These are phyloP conservation scores for Trematocara stigmaticum DNA, from an alignment of 2,113 vertebrate genomes.

Conservation along the genomic window DNA sequence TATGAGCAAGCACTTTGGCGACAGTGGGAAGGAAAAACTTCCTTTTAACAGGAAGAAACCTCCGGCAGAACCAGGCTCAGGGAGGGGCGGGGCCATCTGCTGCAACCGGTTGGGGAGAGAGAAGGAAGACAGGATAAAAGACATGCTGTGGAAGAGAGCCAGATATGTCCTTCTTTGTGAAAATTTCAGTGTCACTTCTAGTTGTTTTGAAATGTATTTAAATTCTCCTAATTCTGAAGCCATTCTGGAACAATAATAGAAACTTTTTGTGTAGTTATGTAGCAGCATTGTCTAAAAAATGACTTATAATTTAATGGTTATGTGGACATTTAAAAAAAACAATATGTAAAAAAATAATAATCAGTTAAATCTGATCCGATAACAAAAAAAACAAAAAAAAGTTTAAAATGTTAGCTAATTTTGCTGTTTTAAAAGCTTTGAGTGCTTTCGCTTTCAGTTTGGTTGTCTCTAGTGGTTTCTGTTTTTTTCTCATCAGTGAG, in stretches of 20 bases:
- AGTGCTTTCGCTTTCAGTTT: background rate
- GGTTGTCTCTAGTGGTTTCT: background rate
- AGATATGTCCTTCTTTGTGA: background rate
- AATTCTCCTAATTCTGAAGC: background rate
- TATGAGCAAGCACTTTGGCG: background rate
- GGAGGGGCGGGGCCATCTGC: background rate
- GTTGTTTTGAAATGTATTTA: background rate
- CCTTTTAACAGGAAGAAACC: background rate
- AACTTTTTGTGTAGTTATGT: background rate
- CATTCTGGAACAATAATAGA: background rate
- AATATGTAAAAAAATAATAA: background rate
- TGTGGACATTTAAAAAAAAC: rapidly evolving
- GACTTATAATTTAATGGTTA: background rate
- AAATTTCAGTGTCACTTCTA: background rate
- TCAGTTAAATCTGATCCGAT: background rate
- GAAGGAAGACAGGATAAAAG: background rate
- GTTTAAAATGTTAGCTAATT: background rate
- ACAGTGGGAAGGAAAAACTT: background rate
- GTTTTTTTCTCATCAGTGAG: background rate
- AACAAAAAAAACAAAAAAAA: background rate
- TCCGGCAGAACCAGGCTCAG: background rate
- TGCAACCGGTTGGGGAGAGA: rapidly evolving
- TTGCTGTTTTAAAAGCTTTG: background rate
- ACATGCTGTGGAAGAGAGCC: background rate
- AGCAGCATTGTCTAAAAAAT: background rate